Evolutionary conservation across 2,797 vertebrate species (phyloP).

Genomic region (Melanotaenia boesemani): DNA sequence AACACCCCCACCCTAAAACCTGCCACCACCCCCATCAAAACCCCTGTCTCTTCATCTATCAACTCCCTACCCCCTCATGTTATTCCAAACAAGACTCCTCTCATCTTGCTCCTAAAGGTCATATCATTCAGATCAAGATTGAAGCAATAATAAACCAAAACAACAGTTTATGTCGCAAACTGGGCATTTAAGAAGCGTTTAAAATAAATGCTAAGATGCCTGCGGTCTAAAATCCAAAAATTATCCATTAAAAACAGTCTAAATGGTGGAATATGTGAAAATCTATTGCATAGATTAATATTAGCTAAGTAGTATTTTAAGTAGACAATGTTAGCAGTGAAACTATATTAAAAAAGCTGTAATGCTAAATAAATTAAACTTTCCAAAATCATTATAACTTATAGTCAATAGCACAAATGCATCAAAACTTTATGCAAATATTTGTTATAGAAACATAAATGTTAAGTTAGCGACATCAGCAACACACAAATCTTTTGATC

Average conservation of each 20-base stretch:
- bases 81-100: conserved; percentile 2
- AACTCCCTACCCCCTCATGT: conserved; percentile 33
- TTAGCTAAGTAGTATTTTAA: too few species aligned
- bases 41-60: conserved; percentile 1
- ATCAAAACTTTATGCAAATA: too few species aligned
- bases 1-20: conserved; percentile 39
- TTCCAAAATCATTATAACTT: too few species aligned
- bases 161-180: background rate
- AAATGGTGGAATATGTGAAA: background rate
- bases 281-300: too few species aligned
- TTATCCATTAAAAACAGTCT: background rate
- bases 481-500: background rate
- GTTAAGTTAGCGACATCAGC: too few species aligned
- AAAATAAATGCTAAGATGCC: background rate
- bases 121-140: background rate
- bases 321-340: too few species aligned
- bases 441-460: too few species aligned
- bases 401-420: background rate
- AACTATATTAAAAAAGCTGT: too few species aligned
- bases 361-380: too few species aligned
- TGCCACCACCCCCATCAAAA: conserved; percentile 39
- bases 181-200: background rate
- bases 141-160: background rate
- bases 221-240: background rate
- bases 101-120: conserved; percentile 19